Evolutionary conservation across 1,140 invertebrate species (phyloP), one percentile per base, ranked within the genome.

Genomic region (Cephus cinctus): DNA sequence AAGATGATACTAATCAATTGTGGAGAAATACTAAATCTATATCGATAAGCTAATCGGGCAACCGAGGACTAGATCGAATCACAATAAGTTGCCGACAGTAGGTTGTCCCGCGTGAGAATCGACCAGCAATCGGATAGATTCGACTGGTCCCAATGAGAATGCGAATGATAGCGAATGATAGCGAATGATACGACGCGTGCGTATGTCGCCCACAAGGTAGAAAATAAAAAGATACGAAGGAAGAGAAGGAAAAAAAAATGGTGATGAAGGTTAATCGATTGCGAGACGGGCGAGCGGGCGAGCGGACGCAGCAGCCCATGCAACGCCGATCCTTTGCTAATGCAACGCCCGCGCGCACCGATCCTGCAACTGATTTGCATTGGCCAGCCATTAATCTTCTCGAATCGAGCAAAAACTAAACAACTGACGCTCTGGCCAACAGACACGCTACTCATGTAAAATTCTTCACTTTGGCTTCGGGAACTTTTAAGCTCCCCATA

Each of bases 381-480:
- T 51, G 47, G 38, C 34, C 47, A 40, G 47, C 48, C 52, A 54
- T 54, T 57, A 51, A 57, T 54, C 52, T 57, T 54, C 47, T 43
- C 18, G 40, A 27, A 41, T n/a, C 43, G 43, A 38, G 55, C 52
- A n/a, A n/a, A n/a, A n/a, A n/a, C n/a, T 54, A 54, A 57, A 57
- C 54, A 52, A 54, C 51, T 49, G 52, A 54, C 51, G 55, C 47
- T 50, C 48, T 44, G 47, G 27, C 44, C 40, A n/a, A 27, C 25
- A n/a, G 25, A 27, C n/a, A n/a, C 25, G 25, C 25, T n/a, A n/a
- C 25, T 8, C 6, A n/a, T 6, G 25, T 27, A n/a, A 6, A 27
- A 8, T n/a, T 6, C 6, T 27, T 6, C 25, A 27, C 25, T 27
- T 27, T 27, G 25, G 6, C 6, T 27, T 6, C 25, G 25, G 25